phyloP scores from a whole-genome alignment of 2,888 invertebrate species.

The Panzeria rudis region DNA sequence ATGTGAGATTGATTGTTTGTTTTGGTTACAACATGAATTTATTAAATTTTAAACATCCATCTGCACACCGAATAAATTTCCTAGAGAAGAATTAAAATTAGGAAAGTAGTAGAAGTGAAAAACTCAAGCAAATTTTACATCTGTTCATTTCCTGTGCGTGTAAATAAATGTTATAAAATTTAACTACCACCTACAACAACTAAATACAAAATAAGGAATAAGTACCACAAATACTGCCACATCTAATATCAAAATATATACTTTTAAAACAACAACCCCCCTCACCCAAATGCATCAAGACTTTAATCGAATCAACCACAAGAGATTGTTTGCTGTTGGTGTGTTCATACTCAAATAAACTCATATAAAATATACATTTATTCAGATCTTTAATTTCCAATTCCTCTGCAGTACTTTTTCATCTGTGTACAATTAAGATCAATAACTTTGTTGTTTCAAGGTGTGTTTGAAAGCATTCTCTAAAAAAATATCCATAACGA shows the following conservation, averaged over 20 bases:
- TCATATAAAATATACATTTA: background rate
- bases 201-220: background rate
- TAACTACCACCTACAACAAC: constrained; percentile 56
- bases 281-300: constrained; percentile 38
- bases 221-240: constrained; percentile 51
- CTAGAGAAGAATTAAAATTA: constrained; percentile 9
- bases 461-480: constrained; percentile 52
- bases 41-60: constrained; percentile 45
- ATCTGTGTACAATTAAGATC: constrained; percentile 55
- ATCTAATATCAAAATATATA: constrained; percentile 9
- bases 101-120: constrained; percentile 18
- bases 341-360: constrained; percentile 35
- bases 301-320: constrained; percentile 60
- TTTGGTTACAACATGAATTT: constrained; percentile 57
- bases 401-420: constrained; percentile 23
- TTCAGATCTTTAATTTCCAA: constrained; percentile 39
- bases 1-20: constrained; percentile 54
- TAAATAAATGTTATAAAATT: constrained; percentile 70
- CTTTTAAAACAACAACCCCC: constrained; percentile 27
- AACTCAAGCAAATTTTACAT: constrained; percentile 74
- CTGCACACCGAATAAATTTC: constrained; percentile 11
- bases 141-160: constrained; percentile 78
- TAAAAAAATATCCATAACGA: constrained; percentile 51
- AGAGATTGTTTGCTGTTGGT: constrained; percentile 54
- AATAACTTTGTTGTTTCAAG: constrained; percentile 67